Base-by-base conservation (phyloP, 1,140 invertebrate genomes). In the Mercenaria mercenaria region DNA sequence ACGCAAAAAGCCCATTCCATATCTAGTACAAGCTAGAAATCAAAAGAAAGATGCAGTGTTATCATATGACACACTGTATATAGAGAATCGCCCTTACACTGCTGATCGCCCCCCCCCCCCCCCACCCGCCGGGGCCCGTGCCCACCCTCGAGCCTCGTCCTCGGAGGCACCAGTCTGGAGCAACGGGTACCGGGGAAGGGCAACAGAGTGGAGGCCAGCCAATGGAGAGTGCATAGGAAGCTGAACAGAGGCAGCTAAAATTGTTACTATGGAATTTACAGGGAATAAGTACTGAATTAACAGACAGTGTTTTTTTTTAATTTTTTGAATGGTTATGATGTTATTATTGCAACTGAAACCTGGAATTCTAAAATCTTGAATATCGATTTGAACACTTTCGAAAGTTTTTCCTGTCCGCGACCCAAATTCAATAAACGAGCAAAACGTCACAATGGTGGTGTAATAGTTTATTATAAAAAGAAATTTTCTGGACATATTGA, bases 361-460 rank as follows among this genome's bases (percentile, higher is more conserved):
- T 84, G 81, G 81, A 67, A 84, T 84, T 37, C 81, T 15, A 67
- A 47, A 29, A 10, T 47, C 0, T 32, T 15, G 13, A 72, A 69
- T 84, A 37, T 84, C 41, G 23, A 84, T 32, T 41, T 84, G 37
- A 4, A 41, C 4, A 69, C 43, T 47, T 84, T 43, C n/a, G 59
- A 67, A 29, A 26, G 41, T 84, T 84, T 84, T 69, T 84, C 81
- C 0, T 84, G 81, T 47, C 81, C 81, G 0, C 32, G 81, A 13
- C 81, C 81, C 6, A 84, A 81, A 81, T 81, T 23, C 37, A 81
- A 81, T 61, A 81, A 61, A 39, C 47, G 50, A n/a, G 76, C 76
- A n/a, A 80, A 80, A 52, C 1, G 76, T 11, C 23, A 80, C 47
- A 80, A 34, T 61, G 79, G 79, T 20, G 81, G 81, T 69, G 61